Percentiles rank a stretch among this genome's conserved stretches.
phyloP scores from a whole-genome alignment of 2,888 invertebrate species.

The Cantharis rufa region DNA sequence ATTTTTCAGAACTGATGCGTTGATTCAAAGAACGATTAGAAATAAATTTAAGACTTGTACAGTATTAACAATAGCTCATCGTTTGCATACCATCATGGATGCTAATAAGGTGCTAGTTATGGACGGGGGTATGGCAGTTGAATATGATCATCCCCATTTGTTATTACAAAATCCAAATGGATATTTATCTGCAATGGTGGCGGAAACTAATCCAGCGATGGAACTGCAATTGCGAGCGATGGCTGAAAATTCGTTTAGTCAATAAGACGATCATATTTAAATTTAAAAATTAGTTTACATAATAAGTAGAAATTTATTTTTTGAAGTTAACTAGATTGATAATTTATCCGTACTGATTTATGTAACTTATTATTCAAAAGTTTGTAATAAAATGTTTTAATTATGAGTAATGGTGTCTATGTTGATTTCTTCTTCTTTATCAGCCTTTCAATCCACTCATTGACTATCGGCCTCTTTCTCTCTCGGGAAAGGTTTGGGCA shows the following conservation, averaged over 20 bases:
- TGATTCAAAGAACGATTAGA: slow-evolving; percentile 78
- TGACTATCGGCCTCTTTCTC: too few species aligned
- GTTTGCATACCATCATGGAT: slow-evolving; percentile 85
- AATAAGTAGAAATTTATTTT: neutral
- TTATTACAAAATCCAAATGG: slow-evolving; percentile 43
- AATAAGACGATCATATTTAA: neutral
- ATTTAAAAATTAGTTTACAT: neutral
- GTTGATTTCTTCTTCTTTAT: too few species aligned
- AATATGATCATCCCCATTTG: slow-evolving; percentile 57
- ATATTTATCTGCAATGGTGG: slow-evolving; percentile 43
- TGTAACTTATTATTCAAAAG: neutral
- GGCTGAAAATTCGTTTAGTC: slow-evolving; percentile 35
- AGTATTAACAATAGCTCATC: slow-evolving; percentile 81
- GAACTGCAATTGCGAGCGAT: slow-evolving; percentile 41
- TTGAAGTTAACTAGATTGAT: neutral
- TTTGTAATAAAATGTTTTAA: neutral
- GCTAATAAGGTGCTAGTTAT: slow-evolving; percentile 73
- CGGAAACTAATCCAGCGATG: slow-evolving; percentile 43
- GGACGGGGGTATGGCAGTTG: slow-evolving; percentile 61
- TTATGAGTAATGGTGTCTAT: too few species aligned
- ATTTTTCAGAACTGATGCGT: slow-evolving; percentile 67
- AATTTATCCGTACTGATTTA: neutral
- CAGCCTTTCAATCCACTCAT: too few species aligned
- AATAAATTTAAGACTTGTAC: slow-evolving; percentile 75
- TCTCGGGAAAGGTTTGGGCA: too few species aligned